Evolutionary conservation across 2,113 vertebrate genomes (phyloP).

Genomic region (Menidia beryllina): DNA sequence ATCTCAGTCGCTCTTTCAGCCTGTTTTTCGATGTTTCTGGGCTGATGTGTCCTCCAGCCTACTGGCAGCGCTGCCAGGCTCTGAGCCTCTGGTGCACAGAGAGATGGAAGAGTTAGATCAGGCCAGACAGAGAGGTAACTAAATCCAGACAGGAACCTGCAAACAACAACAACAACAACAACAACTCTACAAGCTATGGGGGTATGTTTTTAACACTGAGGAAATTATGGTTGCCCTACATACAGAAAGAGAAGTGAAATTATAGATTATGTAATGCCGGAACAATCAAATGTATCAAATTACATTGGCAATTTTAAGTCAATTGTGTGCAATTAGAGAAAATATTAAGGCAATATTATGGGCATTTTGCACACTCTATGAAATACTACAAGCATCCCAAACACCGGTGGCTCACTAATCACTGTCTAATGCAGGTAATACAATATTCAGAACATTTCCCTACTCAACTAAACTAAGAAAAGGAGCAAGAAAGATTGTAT

Average conservation of each 20-base stretch:
- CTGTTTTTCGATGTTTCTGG: slow-evolving; percentile 54
- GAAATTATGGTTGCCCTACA: neutral
- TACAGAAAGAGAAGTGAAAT: neutral
- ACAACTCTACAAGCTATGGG: slow-evolving; percentile 14
- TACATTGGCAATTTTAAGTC: too few relatives aligned
- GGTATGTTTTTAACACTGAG: slow-evolving; percentile 27
- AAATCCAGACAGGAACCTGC: slow-evolving; percentile 31
- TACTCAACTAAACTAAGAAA: too few relatives aligned
- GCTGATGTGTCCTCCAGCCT: slow-evolving; percentile 62
- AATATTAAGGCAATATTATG: too few relatives aligned
- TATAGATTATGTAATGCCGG: neutral
- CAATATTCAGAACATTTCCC: too few relatives aligned
- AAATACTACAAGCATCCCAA: too few relatives aligned
- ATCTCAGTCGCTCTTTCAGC: slow-evolving; percentile 51
- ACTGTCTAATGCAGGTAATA: too few relatives aligned
- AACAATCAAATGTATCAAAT: neutral
- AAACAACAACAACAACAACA: slow-evolving; percentile 18
- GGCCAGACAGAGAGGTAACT: slow-evolving; percentile 27
- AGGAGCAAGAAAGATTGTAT: too few relatives aligned
- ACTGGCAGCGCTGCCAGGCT: slow-evolving; percentile 55
- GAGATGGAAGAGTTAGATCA: slow-evolving; percentile 50
- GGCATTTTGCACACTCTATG: too few relatives aligned
- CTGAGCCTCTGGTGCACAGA: slow-evolving; percentile 31
- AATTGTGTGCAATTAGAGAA: too few relatives aligned
- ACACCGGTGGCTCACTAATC: too few relatives aligned